Evolutionary conservation across 2,888 invertebrate genomes (phyloP), one percentile per base, ranked within the genome.

Genomic region (Metellina segmentata): DNA sequence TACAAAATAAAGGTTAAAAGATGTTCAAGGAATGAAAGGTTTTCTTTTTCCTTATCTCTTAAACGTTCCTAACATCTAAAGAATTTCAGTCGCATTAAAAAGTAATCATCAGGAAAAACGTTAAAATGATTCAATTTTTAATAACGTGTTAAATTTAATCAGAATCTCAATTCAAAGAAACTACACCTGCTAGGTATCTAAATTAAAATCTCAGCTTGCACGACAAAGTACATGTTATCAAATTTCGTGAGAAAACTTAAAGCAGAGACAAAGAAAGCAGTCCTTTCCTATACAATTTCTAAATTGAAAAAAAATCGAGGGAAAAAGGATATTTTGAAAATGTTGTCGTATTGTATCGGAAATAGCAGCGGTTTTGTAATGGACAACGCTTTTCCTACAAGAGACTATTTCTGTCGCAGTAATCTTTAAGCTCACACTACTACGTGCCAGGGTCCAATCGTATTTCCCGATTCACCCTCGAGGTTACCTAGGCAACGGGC

Each of bases 361-460:
- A 85, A 83, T 89, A 89, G 89, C 78, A 77, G 81, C 69, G 75
- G 90, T 85, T 90, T 90, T 90, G 81, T 85, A 90, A 85, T 79
- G 61, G 85, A 75, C 81, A 53, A 81, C 70, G 75, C 48, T 85
- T 85, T 91, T 86, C 77, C 75, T 86, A 86, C 82, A 86, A 72
- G 86, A 86, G 90, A 34, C 90, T 87, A 87, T 91, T 91, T 91
- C 87, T 91, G 91, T 87, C 87, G 82, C 83, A 87, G 87, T 88
- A 91, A 91, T 91, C 91, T 91, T 91, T 87, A 87, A 87, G 87
- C 91, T 91, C 78, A 78, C 87, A 87, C 77, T 91, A 87, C 87
- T 91, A 87, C 83, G 87, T 91, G 87, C 91, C 71, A 49, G 78
- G 83, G 83, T 72, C 87, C 81, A 87, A 88, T 91, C 87, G 87